Conservation (phyloP, 2,113 vertebrate genomes). For the Marmota flaviventris region DNA sequence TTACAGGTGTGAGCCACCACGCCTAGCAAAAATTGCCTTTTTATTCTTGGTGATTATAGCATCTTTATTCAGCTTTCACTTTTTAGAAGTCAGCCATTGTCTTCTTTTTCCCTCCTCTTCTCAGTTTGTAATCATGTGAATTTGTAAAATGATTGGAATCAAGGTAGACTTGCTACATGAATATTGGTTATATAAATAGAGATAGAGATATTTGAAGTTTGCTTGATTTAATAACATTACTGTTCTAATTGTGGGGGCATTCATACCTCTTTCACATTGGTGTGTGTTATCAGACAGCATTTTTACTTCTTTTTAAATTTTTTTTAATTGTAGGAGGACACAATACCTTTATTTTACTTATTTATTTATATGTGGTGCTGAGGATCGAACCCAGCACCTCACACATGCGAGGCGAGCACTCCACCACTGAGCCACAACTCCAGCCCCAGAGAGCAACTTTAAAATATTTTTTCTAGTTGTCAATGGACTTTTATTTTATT, state of each 20-base stretch:
- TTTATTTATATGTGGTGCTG: too few relatives aligned
- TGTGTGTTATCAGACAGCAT: not conserved
- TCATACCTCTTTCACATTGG: not conserved
- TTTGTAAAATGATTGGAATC: constrained; percentile 25
- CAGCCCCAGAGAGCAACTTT: too few relatives aligned
- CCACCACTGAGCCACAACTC: too few relatives aligned
- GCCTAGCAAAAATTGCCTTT: not conserved
- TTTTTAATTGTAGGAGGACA: too few relatives aligned
- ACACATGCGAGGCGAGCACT: too few relatives aligned
- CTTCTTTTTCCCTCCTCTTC: not conserved
- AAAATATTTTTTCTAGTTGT: too few relatives aligned
- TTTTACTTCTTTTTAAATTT: too few relatives aligned
- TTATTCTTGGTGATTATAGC: constrained; percentile 16
- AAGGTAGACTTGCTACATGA: not conserved
- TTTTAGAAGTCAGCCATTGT: constrained; percentile 19
- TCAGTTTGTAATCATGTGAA: not conserved
- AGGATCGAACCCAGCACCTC: too few relatives aligned
- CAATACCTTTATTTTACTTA: too few relatives aligned
- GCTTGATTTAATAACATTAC: not conserved
- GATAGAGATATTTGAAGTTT: not conserved
- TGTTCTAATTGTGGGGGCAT: not conserved
- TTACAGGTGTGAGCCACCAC: too few relatives aligned
- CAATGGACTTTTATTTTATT: too few relatives aligned
- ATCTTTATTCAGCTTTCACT: constrained; percentile 7
- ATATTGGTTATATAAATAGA: not conserved